These are phyloP conservation scores for Phalanger gymnotis DNA, from an alignment of 2,797 vertebrate species.

Conservation along the genomic window DNA sequence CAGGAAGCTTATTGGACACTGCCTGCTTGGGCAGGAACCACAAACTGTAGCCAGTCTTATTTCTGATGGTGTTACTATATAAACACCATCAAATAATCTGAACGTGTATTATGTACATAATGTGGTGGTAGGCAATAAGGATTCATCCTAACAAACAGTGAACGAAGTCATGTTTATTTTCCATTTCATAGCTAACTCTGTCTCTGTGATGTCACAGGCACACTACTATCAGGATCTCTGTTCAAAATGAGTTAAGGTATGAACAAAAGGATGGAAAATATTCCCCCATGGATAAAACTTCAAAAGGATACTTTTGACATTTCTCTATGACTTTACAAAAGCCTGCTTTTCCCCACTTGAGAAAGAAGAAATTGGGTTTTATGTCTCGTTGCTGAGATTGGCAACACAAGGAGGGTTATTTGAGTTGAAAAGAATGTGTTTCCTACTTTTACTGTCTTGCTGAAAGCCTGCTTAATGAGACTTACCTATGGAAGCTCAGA, in stretches of 20 bases:
- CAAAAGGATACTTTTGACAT: background rate
- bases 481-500: conserved; percentile 48
- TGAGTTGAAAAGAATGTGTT: conserved; percentile 42
- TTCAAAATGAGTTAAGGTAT: conserved; percentile 20
- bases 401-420: conserved; percentile 55
- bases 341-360: background rate
- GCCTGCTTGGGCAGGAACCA: background rate
- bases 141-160: background rate
- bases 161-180: background rate
- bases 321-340: conserved; percentile 36
- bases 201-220: background rate
- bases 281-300: background rate
- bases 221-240: background rate
- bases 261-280: conserved; percentile 45
- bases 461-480: conserved; percentile 19
- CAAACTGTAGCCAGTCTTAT: background rate
- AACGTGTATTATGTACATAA: background rate
- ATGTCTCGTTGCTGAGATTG: conserved; percentile 58
- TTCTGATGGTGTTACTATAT: background rate
- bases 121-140: background rate
- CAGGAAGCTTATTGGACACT: background rate
- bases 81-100: background rate
- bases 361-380: conserved; percentile 49
- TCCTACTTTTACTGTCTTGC: background rate
- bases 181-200: background rate